Base-by-base conservation (phyloP, 2,888 invertebrate genomes). In the Oligia latruncula region DNA sequence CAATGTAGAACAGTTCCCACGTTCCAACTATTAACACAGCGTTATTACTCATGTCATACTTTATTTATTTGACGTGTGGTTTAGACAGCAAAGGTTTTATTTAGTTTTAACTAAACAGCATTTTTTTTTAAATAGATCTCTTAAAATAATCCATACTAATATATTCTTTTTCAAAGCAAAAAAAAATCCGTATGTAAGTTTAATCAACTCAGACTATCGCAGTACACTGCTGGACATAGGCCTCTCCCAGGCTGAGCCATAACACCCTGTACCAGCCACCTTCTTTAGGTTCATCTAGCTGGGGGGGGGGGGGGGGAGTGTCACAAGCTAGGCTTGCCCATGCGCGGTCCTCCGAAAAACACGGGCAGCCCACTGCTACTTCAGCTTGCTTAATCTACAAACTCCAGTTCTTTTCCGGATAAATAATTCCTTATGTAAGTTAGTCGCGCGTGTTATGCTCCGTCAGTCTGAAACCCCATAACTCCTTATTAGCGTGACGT, bases 1-100 rank as follows among this genome's bases (percentile, higher is more conserved):
- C 85, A 83, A 70, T 77, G 81, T 85, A 72, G 9, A 4, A 35
- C 17, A 81, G n/a, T 73, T 85, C 84, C 67, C 84, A 85, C 86
- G 84, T 81, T 60, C 4, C 2, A 52, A 64, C 62, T 43, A 66
- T 66, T 66, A 74, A 52, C 13, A 60, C 23, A 40, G 29, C n/a
- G 23, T 65, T 43, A 58, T 76, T 40, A 71, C 66, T 68, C 60
- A 43, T 43, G 23, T 68, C 52, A 52, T 40, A 40, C 11, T 55
- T 46, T 66, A 83, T 83, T 67, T 71, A 78, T 78, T 62, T 68
- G 67, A 71, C 55, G 49, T 58, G 62, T 35, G 78, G 68, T 77
- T 68, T 77, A 71, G 20, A 35, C 29, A 62, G n/a, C 6, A 6
- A 2, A 23, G 2, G 17, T 13, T 49, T 23, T 35, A 23, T 65